A percentile compares a stretch with the other conserved stretches of the same genome.
Conservation (phyloP, 2,888 invertebrate species). For the Lasioglossum malachurum region DNA sequence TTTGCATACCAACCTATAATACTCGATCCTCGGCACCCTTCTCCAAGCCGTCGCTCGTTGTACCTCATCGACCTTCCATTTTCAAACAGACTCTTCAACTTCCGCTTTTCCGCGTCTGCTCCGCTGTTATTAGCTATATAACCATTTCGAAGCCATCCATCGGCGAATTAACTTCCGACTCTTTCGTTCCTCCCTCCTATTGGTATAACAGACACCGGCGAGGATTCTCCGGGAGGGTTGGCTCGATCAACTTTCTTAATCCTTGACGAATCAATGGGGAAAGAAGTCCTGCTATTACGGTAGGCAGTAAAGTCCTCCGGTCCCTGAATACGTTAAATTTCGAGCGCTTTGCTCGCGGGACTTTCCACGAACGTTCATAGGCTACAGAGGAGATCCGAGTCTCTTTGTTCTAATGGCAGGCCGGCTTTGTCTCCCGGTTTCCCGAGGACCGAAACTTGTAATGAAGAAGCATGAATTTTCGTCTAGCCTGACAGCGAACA, state of each 20-base stretch:
- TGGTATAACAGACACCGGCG: slow-evolving; percentile 18
- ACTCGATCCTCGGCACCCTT: slow-evolving; percentile 28
- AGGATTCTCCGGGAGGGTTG: slow-evolving; percentile 5
- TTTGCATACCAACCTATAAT: slow-evolving; percentile 59
- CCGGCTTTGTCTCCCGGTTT: slow-evolving; percentile 8
- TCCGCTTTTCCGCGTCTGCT: slow-evolving; percentile 31
- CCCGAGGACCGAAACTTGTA: slow-evolving; percentile 1
- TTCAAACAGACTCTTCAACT: slow-evolving; percentile 41
- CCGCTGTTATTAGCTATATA: slow-evolving; percentile 59
- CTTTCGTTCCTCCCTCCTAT: slow-evolving; percentile 39
- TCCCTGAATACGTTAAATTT: slow-evolving; percentile 32
- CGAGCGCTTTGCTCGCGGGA: neutral
- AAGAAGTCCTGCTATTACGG: slow-evolving; percentile 48
- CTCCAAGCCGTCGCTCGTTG: slow-evolving; percentile 22
- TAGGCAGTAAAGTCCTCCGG: slow-evolving; percentile 32
- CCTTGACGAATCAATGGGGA: slow-evolving; percentile 57
- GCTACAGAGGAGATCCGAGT: slow-evolving; percentile 8
- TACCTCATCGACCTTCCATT: slow-evolving; percentile 63
- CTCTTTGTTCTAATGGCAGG: slow-evolving; percentile 15
- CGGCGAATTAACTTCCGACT: slow-evolving; percentile 67
- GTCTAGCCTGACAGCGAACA: neutral
- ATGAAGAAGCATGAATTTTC: slow-evolving; percentile 22
- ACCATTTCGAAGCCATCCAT: slow-evolving; percentile 58
- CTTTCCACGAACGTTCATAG: slow-evolving; percentile 9
- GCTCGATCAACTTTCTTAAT: slow-evolving; percentile 64